Evolutionary conservation across 2,888 invertebrate species (phyloP).

Genomic region (Machimus atricapillus): DNA sequence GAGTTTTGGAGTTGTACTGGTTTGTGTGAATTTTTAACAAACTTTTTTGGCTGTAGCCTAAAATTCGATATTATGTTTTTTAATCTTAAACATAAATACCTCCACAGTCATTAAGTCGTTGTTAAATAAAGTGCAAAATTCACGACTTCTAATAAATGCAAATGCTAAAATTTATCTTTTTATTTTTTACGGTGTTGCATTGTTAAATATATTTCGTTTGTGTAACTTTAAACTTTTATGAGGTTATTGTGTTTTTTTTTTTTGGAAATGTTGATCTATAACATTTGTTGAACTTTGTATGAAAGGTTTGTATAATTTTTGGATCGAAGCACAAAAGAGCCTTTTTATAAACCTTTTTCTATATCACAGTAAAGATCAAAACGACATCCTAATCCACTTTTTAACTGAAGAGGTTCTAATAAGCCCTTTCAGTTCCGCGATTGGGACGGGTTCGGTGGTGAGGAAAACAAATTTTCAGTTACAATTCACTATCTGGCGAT

Average conservation of each 20-base stretch:
- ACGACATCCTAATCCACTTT: neutral
- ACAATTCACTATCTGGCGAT: slow-evolving; percentile 6
- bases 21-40: too few relatives aligned
- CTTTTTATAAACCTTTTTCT: neutral
- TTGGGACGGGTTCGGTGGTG: neutral
- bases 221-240: neutral
- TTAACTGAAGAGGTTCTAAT: neutral
- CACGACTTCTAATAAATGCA: too few relatives aligned
- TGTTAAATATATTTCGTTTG: neutral
- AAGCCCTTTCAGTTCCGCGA: neutral
- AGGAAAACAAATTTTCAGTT: slow-evolving; percentile 21
- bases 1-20: too few relatives aligned
- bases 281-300: too few relatives aligned
- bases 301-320: too few relatives aligned
- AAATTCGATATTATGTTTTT: too few relatives aligned
- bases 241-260: neutral
- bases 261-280: neutral
- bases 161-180: neutral
- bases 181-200: neutral
- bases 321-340: neutral
- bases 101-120: too few relatives aligned
- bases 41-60: too few relatives aligned
- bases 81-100: too few relatives aligned
- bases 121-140: too few relatives aligned
- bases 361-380: neutral